These are phyloP conservation scores for Rhorus exstirpatorius DNA, from an alignment of 2,888 invertebrate species.

Conservation along the genomic window DNA sequence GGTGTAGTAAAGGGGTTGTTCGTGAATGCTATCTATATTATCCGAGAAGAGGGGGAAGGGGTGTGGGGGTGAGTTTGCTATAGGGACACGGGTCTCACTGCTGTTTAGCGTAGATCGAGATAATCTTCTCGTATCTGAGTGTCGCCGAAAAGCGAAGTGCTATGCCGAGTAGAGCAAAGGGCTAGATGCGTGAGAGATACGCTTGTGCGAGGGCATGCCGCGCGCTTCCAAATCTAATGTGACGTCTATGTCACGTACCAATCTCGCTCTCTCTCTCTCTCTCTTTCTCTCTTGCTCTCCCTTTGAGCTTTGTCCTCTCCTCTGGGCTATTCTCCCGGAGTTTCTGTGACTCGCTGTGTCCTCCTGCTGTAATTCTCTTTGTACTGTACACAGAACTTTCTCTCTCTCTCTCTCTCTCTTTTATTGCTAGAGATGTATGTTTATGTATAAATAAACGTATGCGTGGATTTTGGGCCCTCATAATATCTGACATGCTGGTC, in stretches of 20 bases:
- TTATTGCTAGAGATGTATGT: neutral
- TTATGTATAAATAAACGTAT: slow-evolving; percentile 6
- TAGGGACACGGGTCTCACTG: slow-evolving; percentile 69
- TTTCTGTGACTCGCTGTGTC: slow-evolving; percentile 60
- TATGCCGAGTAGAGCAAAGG: slow-evolving; percentile 74
- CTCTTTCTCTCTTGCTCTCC: slow-evolving; percentile 39
- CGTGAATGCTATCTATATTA: slow-evolving; percentile 85
- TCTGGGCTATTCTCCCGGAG: slow-evolving; percentile 54
- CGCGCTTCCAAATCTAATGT: slow-evolving; percentile 84
- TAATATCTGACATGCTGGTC: slow-evolving; percentile 55
- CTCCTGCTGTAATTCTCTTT: slow-evolving; percentile 61
- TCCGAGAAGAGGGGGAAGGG: slow-evolving; percentile 77
- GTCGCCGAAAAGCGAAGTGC: slow-evolving; percentile 84
- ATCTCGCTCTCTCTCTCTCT: slow-evolving; percentile 55
- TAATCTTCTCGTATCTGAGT: slow-evolving; percentile 82
- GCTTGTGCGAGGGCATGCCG: slow-evolving; percentile 78
- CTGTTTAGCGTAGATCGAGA: slow-evolving; percentile 85
- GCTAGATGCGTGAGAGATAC: slow-evolving; percentile 78
- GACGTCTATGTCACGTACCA: slow-evolving; percentile 85
- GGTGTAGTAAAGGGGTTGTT: slow-evolving; percentile 72
- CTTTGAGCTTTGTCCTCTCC: slow-evolving; percentile 40
- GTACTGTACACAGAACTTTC: slow-evolving; percentile 43
- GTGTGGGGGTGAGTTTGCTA: slow-evolving; percentile 67
- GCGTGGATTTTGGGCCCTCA: slow-evolving; percentile 44
- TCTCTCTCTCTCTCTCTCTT: slow-evolving; percentile 30